These are phyloP conservation scores for Lordiphosa stackelbergi DNA, from an alignment of 1,140 invertebrate species.

Conservation along the genomic window DNA sequence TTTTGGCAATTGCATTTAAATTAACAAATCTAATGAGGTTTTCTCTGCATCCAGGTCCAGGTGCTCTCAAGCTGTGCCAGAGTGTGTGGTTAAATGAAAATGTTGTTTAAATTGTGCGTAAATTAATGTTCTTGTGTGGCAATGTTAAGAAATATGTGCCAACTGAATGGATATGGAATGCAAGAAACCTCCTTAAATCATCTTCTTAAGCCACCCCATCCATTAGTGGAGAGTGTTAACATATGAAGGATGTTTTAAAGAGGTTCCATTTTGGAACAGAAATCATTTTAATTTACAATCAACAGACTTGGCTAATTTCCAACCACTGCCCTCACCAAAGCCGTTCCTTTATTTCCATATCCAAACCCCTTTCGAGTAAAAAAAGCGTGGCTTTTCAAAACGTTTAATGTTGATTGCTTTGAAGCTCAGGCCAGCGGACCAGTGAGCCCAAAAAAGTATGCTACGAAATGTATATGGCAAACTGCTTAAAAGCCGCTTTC, in stretches of 20 bases:
- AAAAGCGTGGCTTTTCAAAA: constrained; percentile 15
- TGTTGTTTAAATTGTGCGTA: constrained; percentile 39
- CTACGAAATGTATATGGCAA: constrained; percentile 35
- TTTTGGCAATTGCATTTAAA: constrained; percentile 53
- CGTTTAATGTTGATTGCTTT: constrained; percentile 60
- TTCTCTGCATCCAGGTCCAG: constrained; percentile 2
- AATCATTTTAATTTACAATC: no score
- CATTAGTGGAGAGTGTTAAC: no score
- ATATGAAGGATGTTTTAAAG: no score
- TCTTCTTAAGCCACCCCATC: no score
- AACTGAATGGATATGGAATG: no score
- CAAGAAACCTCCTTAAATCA: no score
- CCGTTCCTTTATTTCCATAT: background rate
- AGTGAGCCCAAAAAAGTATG: constrained; percentile 31
- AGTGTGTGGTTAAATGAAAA: constrained; percentile 35
- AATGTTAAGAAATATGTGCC: constrained; percentile 1
- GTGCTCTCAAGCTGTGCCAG: background rate
- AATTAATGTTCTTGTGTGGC: constrained; percentile 36
- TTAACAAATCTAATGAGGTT: constrained; percentile 66
- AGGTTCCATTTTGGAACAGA: background rate
- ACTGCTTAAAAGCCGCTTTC: constrained; percentile 53
- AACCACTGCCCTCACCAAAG: background rate
- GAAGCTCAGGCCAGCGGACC: constrained; percentile 35
- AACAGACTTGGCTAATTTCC: constrained; percentile 9
- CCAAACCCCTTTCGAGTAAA: background rate